Base-by-base conservation (phyloP, 2,888 invertebrate species). In the Nowickia ferox region DNA sequence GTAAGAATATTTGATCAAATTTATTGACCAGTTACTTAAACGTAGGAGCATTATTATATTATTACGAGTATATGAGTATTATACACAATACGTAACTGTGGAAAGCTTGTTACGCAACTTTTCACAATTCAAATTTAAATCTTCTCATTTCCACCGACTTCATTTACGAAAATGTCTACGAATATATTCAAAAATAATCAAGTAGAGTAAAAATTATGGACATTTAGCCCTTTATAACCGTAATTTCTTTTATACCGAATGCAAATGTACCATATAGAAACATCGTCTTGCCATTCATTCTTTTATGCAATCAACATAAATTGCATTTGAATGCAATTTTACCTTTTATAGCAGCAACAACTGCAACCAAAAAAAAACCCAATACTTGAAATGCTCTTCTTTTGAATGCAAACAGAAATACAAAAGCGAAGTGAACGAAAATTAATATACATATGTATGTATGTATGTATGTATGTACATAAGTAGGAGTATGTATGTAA, bases 241-340 rank as follows among this genome's bases (percentile, higher is more conserved):
- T 15, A 44, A 57, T 44, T 44, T 53, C 15, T 42, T 61, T 44
- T n/a, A 46, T 71, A n/a, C 11, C 46, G 72, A 66, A 72, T 46
- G 42, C 72, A 51, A 59, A 80, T 78, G 68, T 46, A 53, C 57
- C 71, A 76, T 71, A 30, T 68, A 46, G 15, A 61, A 40, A 15
- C 65, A 48, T 17, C 80, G 80, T 48, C 63, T 17, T 74, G 22
- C 38, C 68, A 69, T 17, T 19, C 68, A 69, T 17, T 55, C 15
- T 30, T 59, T 48, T 40, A 1, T 42, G 22, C 76, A 53, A 69
- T 69, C 30, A 17, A 42, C 55, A 57, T 65, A 44, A 5, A 53
- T 44, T 81, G 30, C 66, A 81, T 61, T 53, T 69, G 46, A 15
- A 69, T 82, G 69, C 63, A 82, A 19, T 55, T 74, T 75, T 75